Percentiles rank a stretch among this genome's conserved stretches.
phyloP scores from a whole-genome alignment of 2,888 invertebrate genomes.

The Terebella lapidaria region DNA sequence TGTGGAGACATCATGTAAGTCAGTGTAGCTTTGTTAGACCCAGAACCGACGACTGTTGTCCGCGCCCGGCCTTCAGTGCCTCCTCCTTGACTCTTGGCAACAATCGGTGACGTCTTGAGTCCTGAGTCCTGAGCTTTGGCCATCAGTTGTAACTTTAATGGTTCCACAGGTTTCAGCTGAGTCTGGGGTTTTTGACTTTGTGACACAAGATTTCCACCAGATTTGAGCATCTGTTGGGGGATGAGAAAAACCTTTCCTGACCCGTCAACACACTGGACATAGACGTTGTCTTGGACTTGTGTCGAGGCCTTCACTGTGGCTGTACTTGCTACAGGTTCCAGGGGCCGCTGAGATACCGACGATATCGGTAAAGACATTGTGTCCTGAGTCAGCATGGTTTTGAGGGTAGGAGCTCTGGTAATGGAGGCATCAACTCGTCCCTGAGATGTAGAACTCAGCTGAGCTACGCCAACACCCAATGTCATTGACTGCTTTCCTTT shows the following conservation, averaged over 20 bases:
- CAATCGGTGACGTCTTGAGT: not conserved
- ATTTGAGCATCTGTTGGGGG: conserved; percentile 31
- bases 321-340: not conserved
- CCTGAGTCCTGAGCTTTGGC: not conserved
- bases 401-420: not conserved
- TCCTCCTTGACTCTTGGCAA: not conserved
- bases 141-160: too few relatives aligned
- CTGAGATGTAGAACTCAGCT: not conserved
- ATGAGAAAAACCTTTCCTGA: conserved; percentile 37
- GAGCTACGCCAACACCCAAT: not conserved
- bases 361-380: too few relatives aligned
- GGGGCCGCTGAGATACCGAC: not conserved
- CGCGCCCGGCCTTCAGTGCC: not conserved
- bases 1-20: conserved; percentile 5
- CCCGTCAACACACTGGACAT: conserved; percentile 32
- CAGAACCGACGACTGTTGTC: conserved; percentile 2
- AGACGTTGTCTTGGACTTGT: not conserved
- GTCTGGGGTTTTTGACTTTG: not conserved
- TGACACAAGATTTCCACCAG: not conserved
- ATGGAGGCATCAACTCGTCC: not conserved
- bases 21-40: not conserved
- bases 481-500: not conserved
- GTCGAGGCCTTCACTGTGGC: not conserved
- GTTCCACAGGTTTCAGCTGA: not conserved
- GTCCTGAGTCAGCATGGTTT: not conserved